Conservation (phyloP, 2,113 vertebrate genomes). For the Labeo catla region DNA sequence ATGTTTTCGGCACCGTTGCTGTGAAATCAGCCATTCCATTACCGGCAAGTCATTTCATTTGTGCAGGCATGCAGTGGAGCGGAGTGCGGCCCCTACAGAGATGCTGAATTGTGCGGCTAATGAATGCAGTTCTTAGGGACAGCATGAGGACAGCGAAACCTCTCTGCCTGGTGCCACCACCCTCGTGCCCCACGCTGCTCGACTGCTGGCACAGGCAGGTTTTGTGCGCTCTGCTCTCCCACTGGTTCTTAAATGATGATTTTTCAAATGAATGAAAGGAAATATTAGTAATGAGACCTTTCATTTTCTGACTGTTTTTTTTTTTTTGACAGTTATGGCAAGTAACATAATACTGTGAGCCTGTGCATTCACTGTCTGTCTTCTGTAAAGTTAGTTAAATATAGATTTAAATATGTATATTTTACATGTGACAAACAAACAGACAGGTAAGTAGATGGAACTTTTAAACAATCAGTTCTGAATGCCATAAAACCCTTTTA, state of each 20-base stretch:
- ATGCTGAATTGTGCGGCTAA: constrained; percentile 25
- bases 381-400: too few species aligned
- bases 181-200: neutral
- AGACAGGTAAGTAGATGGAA: neutral
- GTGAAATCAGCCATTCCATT: constrained; percentile 45
- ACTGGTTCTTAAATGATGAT: neutral
- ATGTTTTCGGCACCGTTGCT: constrained; percentile 7
- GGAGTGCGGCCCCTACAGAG: constrained; percentile 15
- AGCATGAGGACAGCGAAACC: neutral
- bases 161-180: neutral
- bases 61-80: constrained; percentile 28
- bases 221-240: neutral
- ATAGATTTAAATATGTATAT: too few species aligned
- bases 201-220: neutral
- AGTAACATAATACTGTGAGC: too few species aligned
- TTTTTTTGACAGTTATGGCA: neutral
- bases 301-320: neutral
- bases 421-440: too few species aligned
- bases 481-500: neutral
- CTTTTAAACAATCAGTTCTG: neutral
- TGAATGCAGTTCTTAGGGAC: constrained; percentile 19
- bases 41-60: constrained; percentile 33
- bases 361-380: too few species aligned
- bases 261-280: constrained; percentile 39
- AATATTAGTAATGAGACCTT: neutral